These are phyloP conservation scores for Larimichthys crocea DNA, from an alignment of 2,113 vertebrate genomes.

Conservation along the genomic window DNA sequence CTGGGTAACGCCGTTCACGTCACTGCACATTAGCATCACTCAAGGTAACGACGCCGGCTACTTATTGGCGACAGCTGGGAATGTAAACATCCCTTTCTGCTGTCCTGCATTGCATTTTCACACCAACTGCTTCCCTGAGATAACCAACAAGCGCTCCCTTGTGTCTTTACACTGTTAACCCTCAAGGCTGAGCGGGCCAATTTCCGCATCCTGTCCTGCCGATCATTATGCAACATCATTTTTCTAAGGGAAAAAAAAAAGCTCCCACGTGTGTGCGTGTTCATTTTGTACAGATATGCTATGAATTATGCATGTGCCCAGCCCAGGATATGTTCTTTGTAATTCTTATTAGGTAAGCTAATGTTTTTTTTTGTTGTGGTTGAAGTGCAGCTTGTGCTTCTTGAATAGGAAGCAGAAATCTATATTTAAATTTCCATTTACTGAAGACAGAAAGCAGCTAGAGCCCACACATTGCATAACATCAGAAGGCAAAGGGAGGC, in stretches of 20 bases:
- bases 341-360: conserved; percentile 45
- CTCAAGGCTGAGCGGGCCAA: background rate
- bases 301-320: conserved; percentile 53
- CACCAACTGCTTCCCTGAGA: conserved; percentile 22
- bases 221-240: conserved; percentile 12
- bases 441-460: conserved; percentile 43
- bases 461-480: conserved; percentile 41
- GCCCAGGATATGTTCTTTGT: conserved; percentile 39
- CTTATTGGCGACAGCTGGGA: conserved; percentile 39
- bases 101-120: conserved; percentile 19
- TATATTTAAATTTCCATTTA: conserved; percentile 73
- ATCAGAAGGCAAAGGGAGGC: conserved; percentile 32
- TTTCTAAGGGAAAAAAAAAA: background rate
- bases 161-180: conserved; percentile 27
- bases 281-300: conserved; percentile 35
- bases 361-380: conserved; percentile 18
- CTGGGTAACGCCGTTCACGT: conserved; percentile 30
- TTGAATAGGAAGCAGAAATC: conserved; percentile 53
- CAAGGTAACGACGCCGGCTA: background rate
- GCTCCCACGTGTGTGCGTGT: background rate
- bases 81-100: conserved; percentile 56
- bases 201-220: conserved; percentile 50
- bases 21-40: conserved; percentile 41
- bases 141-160: conserved; percentile 31
- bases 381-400: conserved; percentile 42